Evolutionary conservation across 1,140 invertebrate species (phyloP).

Genomic region (Sesamia nonagrioides): DNA sequence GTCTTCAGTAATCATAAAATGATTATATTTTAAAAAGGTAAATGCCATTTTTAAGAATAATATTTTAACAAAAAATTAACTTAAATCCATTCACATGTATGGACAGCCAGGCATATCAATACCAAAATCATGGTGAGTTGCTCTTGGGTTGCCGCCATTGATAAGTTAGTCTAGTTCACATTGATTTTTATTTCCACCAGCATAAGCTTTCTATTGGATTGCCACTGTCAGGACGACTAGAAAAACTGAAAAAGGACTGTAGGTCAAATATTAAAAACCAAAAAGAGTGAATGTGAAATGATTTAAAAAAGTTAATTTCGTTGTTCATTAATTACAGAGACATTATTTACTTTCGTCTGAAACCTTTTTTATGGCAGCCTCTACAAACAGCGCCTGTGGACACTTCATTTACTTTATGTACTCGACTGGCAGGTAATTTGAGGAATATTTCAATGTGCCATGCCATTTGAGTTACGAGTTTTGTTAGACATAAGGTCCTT

Average conservation of each 20-base stretch:
- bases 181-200: no score
- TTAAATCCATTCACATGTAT: no score
- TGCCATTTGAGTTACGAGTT: background rate
- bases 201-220: no score
- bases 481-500: background rate
- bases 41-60: no score
- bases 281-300: constrained; percentile 4
- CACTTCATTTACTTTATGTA: constrained; percentile 38
- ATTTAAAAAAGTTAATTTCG: constrained; percentile 26
- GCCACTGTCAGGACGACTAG: background rate
- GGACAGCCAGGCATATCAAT: no score
- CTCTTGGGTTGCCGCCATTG: no score
- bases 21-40: no score
- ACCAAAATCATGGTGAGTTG: no score
- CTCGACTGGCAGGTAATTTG: constrained; percentile 9
- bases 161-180: no score
- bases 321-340: constrained; percentile 32
- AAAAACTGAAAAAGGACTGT: background rate
- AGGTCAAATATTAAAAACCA: constrained; percentile 1
- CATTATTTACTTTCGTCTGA: constrained; percentile 44
- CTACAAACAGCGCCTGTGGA: constrained; percentile 26
- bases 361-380: constrained; percentile 42
- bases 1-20: no score
- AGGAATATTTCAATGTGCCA: background rate
- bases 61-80: no score